phyloP scores from a whole-genome alignment of 2,888 invertebrate species.

The Drosophila meridionalis region DNA sequence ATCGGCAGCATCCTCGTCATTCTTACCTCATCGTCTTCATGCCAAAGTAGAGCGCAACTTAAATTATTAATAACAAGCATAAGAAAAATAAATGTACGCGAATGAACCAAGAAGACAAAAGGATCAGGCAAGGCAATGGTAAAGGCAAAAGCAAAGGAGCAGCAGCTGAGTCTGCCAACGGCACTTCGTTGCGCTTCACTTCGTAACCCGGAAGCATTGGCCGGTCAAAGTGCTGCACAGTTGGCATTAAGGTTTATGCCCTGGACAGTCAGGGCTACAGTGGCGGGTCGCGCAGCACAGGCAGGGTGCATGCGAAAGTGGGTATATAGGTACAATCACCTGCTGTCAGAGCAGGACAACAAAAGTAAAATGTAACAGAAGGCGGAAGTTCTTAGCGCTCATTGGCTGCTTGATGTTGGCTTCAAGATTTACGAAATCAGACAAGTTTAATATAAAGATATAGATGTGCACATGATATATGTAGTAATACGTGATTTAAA shows the following conservation, averaged over 20 bases:
- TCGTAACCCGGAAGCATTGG: conserved; percentile 51
- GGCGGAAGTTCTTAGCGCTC: conserved; percentile 34
- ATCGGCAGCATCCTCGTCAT: conserved; percentile 23
- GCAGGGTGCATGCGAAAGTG: conserved; percentile 23
- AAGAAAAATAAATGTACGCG: conserved; percentile 77
- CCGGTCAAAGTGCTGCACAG: conserved; percentile 54
- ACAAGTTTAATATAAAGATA: background rate
- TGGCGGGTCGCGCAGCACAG: background rate
- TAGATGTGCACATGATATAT: background rate
- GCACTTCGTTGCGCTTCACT: conserved; percentile 31
- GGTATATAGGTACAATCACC: conserved; percentile 19
- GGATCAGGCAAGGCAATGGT: conserved; percentile 30
- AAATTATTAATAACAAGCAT: conserved; percentile 80
- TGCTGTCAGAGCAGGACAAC: conserved; percentile 9
- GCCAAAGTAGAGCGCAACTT: conserved; percentile 70
- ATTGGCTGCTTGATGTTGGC: conserved; percentile 8
- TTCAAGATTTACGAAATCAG: conserved; percentile 12
- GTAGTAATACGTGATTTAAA: too few relatives aligned
- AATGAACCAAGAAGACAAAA: conserved; percentile 56
- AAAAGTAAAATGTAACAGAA: background rate
- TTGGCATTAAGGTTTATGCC: conserved; percentile 62
- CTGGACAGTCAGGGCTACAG: conserved; percentile 46
- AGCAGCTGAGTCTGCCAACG: conserved; percentile 46
- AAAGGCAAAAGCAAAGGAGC: too few relatives aligned
- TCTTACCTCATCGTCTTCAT: conserved; percentile 46